A percentile compares a stretch with the other conserved stretches of the same genome.
Evolutionary conservation across 2,797 vertebrate species (phyloP).

Genomic region (Pogoniulus pusillus): DNA sequence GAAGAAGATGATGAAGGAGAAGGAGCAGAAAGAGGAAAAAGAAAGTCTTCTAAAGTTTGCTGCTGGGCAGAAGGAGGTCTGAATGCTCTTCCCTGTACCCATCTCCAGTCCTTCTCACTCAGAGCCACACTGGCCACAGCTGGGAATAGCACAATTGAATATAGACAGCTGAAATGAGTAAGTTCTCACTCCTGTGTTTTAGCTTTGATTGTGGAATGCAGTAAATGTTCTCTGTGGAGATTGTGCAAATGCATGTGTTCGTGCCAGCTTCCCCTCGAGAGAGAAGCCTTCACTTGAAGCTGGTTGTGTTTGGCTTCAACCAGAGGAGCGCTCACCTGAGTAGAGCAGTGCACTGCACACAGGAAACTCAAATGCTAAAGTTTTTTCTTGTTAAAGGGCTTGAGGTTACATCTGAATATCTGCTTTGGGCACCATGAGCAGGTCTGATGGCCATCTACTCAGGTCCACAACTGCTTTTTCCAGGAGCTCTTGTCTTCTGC

Average conservation of each 20-base stretch:
- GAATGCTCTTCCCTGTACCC: not conserved
- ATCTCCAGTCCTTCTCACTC: not conserved
- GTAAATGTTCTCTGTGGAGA: not conserved
- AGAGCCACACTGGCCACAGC: not conserved
- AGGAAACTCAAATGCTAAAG: not conserved
- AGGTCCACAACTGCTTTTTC: not conserved
- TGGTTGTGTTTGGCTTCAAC: not conserved
- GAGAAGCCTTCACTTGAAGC: accelerated
- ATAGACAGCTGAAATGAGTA: not conserved
- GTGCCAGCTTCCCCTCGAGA: not conserved
- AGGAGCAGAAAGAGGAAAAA: no score
- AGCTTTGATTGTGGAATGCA: conserved; percentile 13
- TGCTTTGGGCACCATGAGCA: not conserved
- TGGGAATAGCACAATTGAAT: not conserved
- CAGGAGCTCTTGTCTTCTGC: accelerated
- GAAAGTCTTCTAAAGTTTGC: not conserved
- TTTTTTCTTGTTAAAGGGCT: not conserved
- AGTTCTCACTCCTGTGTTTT: not conserved
- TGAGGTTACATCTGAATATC: not conserved
- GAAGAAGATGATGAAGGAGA: not conserved
- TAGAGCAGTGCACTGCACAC: not conserved
- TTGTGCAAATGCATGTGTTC: not conserved
- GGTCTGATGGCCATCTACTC: not conserved
- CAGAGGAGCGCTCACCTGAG: not conserved
- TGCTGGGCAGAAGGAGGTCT: not conserved